phyloP scores from a whole-genome alignment of 2,888 invertebrate genomes.

The Brachylomia viminalis region DNA sequence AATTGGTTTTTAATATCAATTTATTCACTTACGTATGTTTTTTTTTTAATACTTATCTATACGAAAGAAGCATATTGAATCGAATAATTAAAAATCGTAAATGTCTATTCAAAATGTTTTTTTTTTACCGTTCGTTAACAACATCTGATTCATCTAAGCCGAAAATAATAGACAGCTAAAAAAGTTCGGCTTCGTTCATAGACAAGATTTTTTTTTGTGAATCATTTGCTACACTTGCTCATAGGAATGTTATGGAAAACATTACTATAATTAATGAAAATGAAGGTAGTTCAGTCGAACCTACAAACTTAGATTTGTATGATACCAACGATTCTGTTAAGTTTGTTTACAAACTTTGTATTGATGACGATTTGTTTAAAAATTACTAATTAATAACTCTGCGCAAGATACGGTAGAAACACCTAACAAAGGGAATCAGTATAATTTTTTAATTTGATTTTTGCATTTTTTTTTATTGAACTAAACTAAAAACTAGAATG shows the following conservation, averaged over 20 bases:
- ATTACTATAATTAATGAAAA: constrained; percentile 11
- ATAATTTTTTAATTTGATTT: too few species aligned
- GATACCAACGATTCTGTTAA: neutral
- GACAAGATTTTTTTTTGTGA: constrained; percentile 37
- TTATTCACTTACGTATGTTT: neutral
- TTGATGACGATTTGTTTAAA: neutral
- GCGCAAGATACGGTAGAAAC: neutral
- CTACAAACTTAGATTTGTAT: neutral
- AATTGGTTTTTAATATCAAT: constrained; percentile 10
- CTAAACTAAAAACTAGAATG: neutral
- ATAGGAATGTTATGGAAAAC: constrained; percentile 3
- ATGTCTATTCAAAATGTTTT: constrained; percentile 12
- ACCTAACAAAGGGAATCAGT: neutral
- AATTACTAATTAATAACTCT: neutral
- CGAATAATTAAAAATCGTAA: constrained; percentile 35
- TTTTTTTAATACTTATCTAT: too few species aligned
- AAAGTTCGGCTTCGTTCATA: constrained; percentile 24
- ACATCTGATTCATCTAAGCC: constrained; percentile 54
- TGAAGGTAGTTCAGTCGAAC: constrained; percentile 1
- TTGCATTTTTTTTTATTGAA: neutral
- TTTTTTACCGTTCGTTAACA: constrained; percentile 21
- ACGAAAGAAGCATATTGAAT: neutral
- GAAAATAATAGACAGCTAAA: constrained; percentile 52
- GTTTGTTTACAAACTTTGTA: constrained; percentile 32
- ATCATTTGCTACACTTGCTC: constrained; percentile 23